Conservation (phyloP, 1,140 invertebrate genomes). For the Euura saliciscinereae region DNA sequence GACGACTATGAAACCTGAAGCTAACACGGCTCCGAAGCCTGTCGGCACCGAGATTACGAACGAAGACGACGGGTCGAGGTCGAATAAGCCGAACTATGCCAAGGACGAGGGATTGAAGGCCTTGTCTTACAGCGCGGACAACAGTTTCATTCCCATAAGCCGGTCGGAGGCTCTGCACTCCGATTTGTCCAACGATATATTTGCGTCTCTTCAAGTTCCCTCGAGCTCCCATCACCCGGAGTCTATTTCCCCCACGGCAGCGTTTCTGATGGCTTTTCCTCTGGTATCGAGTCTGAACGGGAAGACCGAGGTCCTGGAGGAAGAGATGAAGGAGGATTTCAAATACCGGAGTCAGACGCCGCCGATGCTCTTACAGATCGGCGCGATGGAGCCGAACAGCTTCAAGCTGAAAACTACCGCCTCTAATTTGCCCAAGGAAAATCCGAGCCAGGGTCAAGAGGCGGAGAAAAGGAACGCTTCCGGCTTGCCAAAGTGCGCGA, state of each 20-base stretch:
- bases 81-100: slow-evolving; percentile 33
- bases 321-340: slow-evolving; percentile 62
- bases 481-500: neutral
- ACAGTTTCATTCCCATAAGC: slow-evolving; percentile 61
- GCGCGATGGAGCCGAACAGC: slow-evolving; percentile 63
- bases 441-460: neutral
- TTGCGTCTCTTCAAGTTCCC: slow-evolving; percentile 70
- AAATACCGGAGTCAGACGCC: slow-evolving; percentile 63
- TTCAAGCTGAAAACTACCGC: slow-evolving; percentile 49
- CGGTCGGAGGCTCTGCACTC: slow-evolving; percentile 65
- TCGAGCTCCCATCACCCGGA: slow-evolving; percentile 67
- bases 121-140: slow-evolving; percentile 55
- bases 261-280: slow-evolving; percentile 77
- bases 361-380: slow-evolving; percentile 68
- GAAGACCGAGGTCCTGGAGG: slow-evolving; percentile 64
- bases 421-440: neutral
- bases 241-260: slow-evolving; percentile 77
- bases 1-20: slow-evolving; percentile 52
- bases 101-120: slow-evolving; percentile 55
- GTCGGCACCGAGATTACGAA: neutral
- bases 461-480: neutral
- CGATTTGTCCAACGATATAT: slow-evolving; percentile 75
- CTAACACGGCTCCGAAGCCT: slow-evolving; percentile 9
- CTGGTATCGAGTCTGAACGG: slow-evolving; percentile 67
- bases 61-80: neutral